Conservation (phyloP, 2,888 invertebrate genomes). For the Parnassius glacialis region DNA sequence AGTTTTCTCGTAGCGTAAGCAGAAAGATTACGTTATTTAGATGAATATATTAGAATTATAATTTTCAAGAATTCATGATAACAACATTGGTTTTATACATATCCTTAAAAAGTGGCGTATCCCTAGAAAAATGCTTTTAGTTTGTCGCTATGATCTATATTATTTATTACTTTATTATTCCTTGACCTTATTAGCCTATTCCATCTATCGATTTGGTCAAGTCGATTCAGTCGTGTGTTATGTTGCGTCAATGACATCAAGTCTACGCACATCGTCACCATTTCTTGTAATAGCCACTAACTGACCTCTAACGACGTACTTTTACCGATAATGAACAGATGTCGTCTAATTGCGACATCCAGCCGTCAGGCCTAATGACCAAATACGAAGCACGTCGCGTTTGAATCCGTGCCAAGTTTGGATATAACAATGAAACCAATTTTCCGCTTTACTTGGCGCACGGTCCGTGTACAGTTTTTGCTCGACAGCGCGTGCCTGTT, state of each 20-base stretch:
- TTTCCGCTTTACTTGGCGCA: constrained; percentile 40
- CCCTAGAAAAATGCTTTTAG: no score
- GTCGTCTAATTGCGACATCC: constrained; percentile 19
- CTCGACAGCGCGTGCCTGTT: constrained; percentile 50
- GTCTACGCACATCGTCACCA: constrained; percentile 9
- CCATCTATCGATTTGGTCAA: no score
- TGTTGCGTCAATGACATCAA: constrained; percentile 11
- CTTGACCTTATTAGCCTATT: no score
- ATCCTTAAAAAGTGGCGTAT: no score
- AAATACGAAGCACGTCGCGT: constrained; percentile 12
- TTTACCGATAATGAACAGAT: constrained; percentile 19
- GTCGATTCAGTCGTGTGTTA: background rate
- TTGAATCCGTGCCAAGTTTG: constrained; percentile 26
- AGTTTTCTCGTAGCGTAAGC: no score
- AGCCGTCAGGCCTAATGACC: constrained; percentile 19
- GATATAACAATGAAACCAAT: constrained; percentile 30
- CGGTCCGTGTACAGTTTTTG: constrained; percentile 49
- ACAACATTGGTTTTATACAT: no score
- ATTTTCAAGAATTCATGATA: no score
- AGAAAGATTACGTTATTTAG: no score
- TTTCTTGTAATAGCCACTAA: constrained; percentile 6
- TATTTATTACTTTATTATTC: no score
- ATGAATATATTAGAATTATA: no score
- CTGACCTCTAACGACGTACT: constrained; percentile 19
- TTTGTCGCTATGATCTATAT: no score